Evolutionary conservation across 2,113 vertebrate genomes (phyloP).

Genomic region (Epinephelus cyanopodus): DNA sequence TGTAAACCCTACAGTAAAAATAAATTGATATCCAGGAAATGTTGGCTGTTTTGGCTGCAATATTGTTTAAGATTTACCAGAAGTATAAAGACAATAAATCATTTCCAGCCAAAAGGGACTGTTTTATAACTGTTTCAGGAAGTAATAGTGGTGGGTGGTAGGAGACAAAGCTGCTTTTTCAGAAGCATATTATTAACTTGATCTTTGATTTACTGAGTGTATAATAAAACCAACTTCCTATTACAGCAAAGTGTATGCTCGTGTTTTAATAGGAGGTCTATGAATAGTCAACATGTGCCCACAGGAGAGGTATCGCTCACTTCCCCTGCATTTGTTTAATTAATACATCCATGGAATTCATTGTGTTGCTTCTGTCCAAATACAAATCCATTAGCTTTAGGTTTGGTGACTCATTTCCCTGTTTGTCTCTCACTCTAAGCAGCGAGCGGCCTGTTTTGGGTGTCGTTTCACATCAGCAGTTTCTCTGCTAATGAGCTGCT

Average conservation of each 20-base stretch:
- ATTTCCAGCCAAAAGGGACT: neutral
- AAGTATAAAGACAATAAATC: neutral
- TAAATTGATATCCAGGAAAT: neutral
- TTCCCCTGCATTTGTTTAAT: constrained; percentile 2
- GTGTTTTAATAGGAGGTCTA: neutral
- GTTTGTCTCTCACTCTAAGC: neutral
- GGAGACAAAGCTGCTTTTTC: neutral
- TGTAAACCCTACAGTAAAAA: neutral
- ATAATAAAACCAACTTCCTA: neutral
- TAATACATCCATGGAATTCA: neutral
- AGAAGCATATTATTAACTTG: neutral
- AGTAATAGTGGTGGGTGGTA: neutral
- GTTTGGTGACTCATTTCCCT: neutral
- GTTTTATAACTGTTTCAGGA: neutral
- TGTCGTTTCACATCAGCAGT: constrained; percentile 29
- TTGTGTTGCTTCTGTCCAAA: neutral
- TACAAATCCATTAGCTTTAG: neutral
- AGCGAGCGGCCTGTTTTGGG: constrained; percentile 3
- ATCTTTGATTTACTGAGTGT: neutral
- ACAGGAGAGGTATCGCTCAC: neutral
- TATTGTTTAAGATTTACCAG: neutral
- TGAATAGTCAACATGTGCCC: neutral
- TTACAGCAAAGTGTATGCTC: neutral
- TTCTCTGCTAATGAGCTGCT: constrained; percentile 43
- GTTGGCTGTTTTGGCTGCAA: neutral